A percentile compares a stretch with the other conserved stretches of the same genome.
These are phyloP conservation scores for Phenganax stokvisi DNA, from an alignment of 92 coral and sea anemone genomes.

Conservation along the genomic window DNA sequence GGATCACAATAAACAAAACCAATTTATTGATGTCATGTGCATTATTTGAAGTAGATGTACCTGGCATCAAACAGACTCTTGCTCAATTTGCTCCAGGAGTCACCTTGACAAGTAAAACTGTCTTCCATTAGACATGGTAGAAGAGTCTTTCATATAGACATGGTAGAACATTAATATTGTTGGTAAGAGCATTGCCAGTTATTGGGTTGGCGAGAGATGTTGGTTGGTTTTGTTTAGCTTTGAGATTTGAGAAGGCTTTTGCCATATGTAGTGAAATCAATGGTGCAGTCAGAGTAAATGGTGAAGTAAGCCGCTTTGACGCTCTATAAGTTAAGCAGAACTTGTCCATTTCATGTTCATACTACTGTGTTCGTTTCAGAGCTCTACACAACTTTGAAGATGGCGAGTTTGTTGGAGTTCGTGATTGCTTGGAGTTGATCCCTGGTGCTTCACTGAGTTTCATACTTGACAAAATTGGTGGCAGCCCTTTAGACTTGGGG, in stretches of 20 bases:
- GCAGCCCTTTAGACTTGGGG: constrained; percentile 70
- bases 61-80: no score
- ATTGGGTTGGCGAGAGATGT: no score
- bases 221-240: no score
- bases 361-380: constrained; percentile 36
- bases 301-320: background rate
- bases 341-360: background rate
- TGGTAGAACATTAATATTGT: no score
- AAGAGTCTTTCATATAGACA: no score
- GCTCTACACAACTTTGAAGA: constrained; percentile 91
- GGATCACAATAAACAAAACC: background rate
- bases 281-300: background rate
- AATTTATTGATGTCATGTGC: no score
- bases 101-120: no score
- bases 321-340: background rate
- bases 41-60: no score
- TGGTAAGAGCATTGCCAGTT: no score
- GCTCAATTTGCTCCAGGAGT: no score
- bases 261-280: background rate
- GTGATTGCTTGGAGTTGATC: constrained; percentile 70
- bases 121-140: no score
- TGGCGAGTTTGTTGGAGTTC: constrained; percentile 65
- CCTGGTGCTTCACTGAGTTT: constrained; percentile 88
- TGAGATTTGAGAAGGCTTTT: background rate
- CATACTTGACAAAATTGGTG: constrained; percentile 65